Evolutionary conservation across 2,888 invertebrate genomes (phyloP).

Genomic region (Dryobotodes eremita): DNA sequence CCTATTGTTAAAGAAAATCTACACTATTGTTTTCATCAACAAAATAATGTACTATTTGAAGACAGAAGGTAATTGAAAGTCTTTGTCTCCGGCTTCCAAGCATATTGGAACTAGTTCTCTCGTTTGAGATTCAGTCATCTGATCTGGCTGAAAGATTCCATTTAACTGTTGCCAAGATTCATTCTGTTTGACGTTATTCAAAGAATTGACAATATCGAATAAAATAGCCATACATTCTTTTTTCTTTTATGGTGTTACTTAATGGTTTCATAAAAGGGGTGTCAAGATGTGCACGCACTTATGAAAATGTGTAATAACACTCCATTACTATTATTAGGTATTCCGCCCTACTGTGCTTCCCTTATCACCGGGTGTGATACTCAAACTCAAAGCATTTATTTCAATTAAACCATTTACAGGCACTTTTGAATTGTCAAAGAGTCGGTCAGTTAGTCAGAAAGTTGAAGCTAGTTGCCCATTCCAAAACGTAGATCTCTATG

Average conservation of each 20-base stretch:
- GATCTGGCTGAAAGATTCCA: constrained; percentile 52
- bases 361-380: constrained; percentile 17
- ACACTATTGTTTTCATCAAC: constrained; percentile 44
- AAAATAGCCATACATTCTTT: not conserved
- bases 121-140: constrained; percentile 58
- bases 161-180: constrained; percentile 39
- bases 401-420: no score
- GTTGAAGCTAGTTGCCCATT: no score
- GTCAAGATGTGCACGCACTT: constrained; percentile 64
- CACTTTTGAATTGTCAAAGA: no score
- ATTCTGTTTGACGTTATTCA: constrained; percentile 16
- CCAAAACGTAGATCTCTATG: no score
- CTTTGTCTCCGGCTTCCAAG: constrained; percentile 55
- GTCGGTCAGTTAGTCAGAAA: no score
- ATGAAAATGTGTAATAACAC: constrained; percentile 57
- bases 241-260: constrained; percentile 26
- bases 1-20: constrained; percentile 14
- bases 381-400: no score
- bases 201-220: constrained; percentile 10
- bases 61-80: constrained; percentile 54
- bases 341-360: constrained; percentile 23
- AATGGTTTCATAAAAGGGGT: constrained; percentile 49
- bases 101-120: constrained; percentile 52
- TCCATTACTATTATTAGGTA: constrained; percentile 60
- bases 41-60: constrained; percentile 54